A percentile compares a stretch with the other conserved stretches of the same genome.
These are phyloP conservation scores for Apostichopus californicus DNA, from an alignment of 35 echinoderm and acorn worm genomes.

Conservation along the genomic window DNA sequence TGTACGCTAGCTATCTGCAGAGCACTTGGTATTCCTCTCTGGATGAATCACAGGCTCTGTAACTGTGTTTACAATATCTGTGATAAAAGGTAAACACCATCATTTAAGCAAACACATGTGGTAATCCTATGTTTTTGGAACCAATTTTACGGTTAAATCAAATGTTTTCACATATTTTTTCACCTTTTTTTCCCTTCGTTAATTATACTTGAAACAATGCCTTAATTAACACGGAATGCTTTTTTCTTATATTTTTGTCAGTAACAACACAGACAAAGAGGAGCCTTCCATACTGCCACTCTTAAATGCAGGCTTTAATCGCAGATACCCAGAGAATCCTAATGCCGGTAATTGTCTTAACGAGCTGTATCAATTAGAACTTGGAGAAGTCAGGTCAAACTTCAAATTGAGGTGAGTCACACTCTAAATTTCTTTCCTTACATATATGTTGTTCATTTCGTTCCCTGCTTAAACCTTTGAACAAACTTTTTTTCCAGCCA, in stretches of 20 bases:
- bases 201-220: too few relatives aligned
- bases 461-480: background rate
- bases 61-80: too few relatives aligned
- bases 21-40: too few relatives aligned
- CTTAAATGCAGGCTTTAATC: constrained; percentile 83
- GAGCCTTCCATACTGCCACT: constrained; percentile 83
- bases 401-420: constrained; percentile 73
- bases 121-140: too few relatives aligned
- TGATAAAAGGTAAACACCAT: too few relatives aligned
- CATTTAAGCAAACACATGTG: too few relatives aligned
- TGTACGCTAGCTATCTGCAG: too few relatives aligned
- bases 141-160: too few relatives aligned
- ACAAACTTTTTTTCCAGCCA: background rate
- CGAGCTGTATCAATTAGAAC: constrained; percentile 93
- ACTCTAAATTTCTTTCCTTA: background rate
- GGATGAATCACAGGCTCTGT: too few relatives aligned
- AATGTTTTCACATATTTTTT: too few relatives aligned
- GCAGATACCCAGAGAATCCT: constrained; percentile 77
- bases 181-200: too few relatives aligned
- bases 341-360: constrained; percentile 86
- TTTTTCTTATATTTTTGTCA: background rate
- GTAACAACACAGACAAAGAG: constrained; percentile 80
- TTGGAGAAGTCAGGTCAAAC: constrained; percentile 88
- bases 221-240: too few relatives aligned
- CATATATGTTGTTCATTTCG: background rate